Conservation (phyloP, 2,888 invertebrate genomes). For the Scaptomyza parva region DNA sequence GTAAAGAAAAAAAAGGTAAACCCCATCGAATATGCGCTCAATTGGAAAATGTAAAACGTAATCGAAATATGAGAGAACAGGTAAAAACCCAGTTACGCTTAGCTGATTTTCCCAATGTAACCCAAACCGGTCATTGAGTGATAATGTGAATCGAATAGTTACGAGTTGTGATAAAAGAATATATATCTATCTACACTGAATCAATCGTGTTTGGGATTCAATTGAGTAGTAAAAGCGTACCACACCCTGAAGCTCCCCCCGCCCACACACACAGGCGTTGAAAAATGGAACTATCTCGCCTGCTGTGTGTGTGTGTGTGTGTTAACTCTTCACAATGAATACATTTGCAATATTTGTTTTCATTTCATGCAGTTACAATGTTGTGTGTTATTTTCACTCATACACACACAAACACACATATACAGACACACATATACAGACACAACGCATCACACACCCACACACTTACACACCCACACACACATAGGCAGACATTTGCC, state of each 20-base stretch:
- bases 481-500: conserved; percentile 21
- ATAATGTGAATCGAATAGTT: conserved; percentile 39
- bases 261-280: no score
- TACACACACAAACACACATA: conserved; percentile 23
- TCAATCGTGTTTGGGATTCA: conserved; percentile 29
- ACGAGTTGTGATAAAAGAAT: conserved; percentile 2
- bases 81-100: conserved; percentile 19
- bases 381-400: conserved; percentile 46
- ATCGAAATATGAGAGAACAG: conserved; percentile 21
- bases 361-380: conserved; percentile 75
- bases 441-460: no score
- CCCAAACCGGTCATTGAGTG: conserved; percentile 19
- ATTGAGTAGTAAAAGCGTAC: conserved; percentile 8
- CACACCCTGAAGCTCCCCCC: no score
- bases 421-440: no score
- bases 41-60: conserved; percentile 7
- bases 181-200: conserved; percentile 23
- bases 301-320: no score
- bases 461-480: conserved; percentile 6
- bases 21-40: neutral
- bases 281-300: no score
- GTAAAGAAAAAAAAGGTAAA: neutral
- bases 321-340: conserved; percentile 62
- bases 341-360: conserved; percentile 77
- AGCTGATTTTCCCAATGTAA: conserved; percentile 7